phyloP scores from a whole-genome alignment of 2,797 vertebrate species.

The Amniataba percoides region DNA sequence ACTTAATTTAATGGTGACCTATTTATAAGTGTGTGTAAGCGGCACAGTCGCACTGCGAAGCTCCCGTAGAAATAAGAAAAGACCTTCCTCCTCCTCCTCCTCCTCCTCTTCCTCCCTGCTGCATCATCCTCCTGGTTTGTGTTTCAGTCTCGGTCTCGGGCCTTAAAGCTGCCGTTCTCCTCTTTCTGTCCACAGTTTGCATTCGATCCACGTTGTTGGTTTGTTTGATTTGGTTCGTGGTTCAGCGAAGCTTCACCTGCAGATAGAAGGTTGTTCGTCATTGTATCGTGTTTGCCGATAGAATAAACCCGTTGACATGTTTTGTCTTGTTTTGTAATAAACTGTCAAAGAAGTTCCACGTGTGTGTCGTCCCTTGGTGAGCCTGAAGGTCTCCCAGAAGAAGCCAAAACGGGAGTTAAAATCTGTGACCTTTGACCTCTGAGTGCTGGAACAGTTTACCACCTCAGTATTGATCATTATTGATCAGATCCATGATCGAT shows the following conservation, averaged over 20 bases:
- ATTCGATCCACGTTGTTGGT: conserved; percentile 62
- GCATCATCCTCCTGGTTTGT: conserved; percentile 12
- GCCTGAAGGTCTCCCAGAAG: not conserved
- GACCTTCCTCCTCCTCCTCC: conserved; percentile 36
- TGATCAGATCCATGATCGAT: no score
- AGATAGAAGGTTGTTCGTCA: conserved; percentile 76
- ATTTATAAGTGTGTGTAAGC: conserved; percentile 64
- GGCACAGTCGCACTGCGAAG: conserved; percentile 13
- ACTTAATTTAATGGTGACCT: conserved; percentile 65
- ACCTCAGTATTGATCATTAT: no score
- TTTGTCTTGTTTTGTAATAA: conserved; percentile 88
- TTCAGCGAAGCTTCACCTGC: conserved; percentile 66
- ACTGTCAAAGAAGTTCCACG: conserved; percentile 69
- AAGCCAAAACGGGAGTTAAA: no score
- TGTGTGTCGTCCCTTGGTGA: conserved; percentile 1
- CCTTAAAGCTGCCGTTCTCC: conserved; percentile 28
- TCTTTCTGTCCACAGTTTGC: conserved; percentile 38
- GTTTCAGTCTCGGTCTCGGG: conserved; percentile 26
- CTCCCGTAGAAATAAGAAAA: conserved; percentile 28
- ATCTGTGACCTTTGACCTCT: no score
- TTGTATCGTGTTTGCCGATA: conserved; percentile 86
- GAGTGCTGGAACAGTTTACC: not conserved
- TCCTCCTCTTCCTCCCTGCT: not conserved
- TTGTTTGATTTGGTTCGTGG: conserved; percentile 60
- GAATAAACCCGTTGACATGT: conserved; percentile 81